These are phyloP conservation scores for Lasioglossum pauxillum DNA, from an alignment of 2,888 invertebrate genomes.

Conservation along the genomic window DNA sequence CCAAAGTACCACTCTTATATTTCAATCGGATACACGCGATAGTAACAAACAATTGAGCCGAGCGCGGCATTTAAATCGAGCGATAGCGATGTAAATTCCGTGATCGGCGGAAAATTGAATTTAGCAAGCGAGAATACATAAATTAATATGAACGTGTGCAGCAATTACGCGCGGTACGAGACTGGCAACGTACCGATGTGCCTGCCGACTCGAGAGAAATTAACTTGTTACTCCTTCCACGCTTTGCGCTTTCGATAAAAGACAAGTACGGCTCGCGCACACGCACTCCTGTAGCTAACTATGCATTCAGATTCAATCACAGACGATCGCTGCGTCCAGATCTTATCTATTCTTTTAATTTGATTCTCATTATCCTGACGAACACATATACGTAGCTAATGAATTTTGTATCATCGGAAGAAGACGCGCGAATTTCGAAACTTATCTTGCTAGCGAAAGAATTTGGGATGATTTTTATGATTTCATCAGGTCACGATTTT, in stretches of 20 bases:
- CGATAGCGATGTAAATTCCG: not conserved
- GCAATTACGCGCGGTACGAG: constrained; percentile 14
- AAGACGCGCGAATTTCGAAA: no score
- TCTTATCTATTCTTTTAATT: constrained; percentile 53
- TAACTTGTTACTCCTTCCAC: constrained; percentile 37
- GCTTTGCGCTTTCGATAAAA: constrained; percentile 34
- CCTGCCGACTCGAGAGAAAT: constrained; percentile 58
- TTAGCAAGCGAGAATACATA: constrained; percentile 3
- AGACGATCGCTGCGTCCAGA: constrained; percentile 18
- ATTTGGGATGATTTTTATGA: no score
- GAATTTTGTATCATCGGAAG: constrained; percentile 1
- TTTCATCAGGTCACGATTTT: no score
- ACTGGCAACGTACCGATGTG: not conserved
- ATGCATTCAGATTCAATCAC: constrained; percentile 4
- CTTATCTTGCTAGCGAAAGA: no score
- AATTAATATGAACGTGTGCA: constrained; percentile 25
- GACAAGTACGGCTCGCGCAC: constrained; percentile 10
- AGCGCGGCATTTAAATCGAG: not conserved
- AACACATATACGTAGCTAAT: constrained; percentile 22
- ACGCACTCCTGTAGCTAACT: constrained; percentile 21
- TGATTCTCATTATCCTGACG: constrained; percentile 22
- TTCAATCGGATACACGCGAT: not conserved
- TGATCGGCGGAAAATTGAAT: constrained; percentile 27
- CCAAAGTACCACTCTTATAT: not conserved
- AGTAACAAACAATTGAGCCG: not conserved